Evolutionary conservation across 2,888 invertebrate species (phyloP).

Genomic region (Folsomia candida): DNA sequence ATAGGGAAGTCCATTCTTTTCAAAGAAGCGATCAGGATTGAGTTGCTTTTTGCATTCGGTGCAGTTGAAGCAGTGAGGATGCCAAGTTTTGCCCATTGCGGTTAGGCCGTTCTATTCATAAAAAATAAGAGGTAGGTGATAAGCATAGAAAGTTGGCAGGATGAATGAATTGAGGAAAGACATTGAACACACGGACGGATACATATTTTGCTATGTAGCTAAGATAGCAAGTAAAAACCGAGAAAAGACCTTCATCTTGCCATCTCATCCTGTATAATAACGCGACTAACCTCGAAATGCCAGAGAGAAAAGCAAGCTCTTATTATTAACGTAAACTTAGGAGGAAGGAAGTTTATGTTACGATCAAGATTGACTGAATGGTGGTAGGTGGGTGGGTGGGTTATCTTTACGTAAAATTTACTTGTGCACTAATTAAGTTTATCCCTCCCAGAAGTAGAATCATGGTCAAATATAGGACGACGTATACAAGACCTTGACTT

Average conservation of each 20-base stretch:
- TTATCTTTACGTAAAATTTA: too few species aligned
- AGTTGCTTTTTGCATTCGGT: conserved; percentile 44
- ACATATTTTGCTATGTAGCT: too few species aligned
- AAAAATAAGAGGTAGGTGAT: neutral
- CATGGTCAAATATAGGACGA: too few species aligned
- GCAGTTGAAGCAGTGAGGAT: conserved; percentile 47
- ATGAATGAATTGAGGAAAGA: too few species aligned
- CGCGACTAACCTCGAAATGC: neutral
- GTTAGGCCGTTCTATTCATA: conserved; percentile 23
- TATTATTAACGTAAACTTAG: too few species aligned
- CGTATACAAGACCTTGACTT: conserved; percentile 4
- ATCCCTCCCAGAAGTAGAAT: too few species aligned
- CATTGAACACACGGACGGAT: too few species aligned
- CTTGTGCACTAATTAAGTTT: too few species aligned
- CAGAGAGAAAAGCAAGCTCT: too few species aligned
- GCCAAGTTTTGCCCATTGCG: conserved; percentile 40
- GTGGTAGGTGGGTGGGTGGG: too few species aligned
- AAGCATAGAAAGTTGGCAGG: neutral
- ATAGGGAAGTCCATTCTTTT: conserved; percentile 46
- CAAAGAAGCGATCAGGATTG: conserved; percentile 41
- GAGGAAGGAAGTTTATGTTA: too few species aligned
- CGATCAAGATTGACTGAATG: too few species aligned
- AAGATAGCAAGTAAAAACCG: neutral
- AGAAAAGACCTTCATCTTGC: neutral
- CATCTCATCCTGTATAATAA: neutral